Evolutionary conservation across 2,113 vertebrate genomes (phyloP).

Genomic region (Planiliza haematocheilus): DNA sequence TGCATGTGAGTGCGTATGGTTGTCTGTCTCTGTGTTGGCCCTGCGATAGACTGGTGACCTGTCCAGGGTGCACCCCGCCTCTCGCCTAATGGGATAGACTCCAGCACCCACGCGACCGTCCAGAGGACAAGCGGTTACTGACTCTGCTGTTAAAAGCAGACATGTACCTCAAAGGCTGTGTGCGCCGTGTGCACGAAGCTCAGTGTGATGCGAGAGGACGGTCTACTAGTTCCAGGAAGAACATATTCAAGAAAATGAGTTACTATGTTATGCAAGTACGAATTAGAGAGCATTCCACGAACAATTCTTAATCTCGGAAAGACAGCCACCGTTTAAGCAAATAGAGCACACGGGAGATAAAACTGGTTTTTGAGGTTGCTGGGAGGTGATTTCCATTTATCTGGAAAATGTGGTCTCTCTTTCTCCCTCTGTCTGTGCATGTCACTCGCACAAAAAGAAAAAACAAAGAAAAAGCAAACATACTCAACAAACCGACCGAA

Average conservation of each 20-base stretch:
- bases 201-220: constrained; percentile 29
- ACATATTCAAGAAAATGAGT: constrained; percentile 22
- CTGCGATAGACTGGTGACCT: no score
- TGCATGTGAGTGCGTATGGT: no score
- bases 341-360: constrained; percentile 38
- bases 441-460: constrained; percentile 9
- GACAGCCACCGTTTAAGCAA: constrained; percentile 49
- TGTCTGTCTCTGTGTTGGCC: no score
- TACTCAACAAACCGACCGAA: neutral
- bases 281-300: constrained; percentile 29
- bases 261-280: constrained; percentile 26
- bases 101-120: no score
- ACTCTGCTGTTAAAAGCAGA: no score
- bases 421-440: neutral
- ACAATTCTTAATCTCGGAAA: constrained; percentile 44
- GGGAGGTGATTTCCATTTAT: constrained; percentile 54
- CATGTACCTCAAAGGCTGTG: neutral
- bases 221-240: constrained; percentile 13
- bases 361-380: constrained; percentile 45
- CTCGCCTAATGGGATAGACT: no score
- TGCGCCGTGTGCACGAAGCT: constrained; percentile 1
- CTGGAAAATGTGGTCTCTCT: constrained; percentile 36
- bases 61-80: no score
- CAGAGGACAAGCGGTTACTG: no score
- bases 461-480: constrained; percentile 4